These are phyloP conservation scores for Acrobasis suavella DNA, from an alignment of 2,888 invertebrate genomes.

Conservation along the genomic window DNA sequence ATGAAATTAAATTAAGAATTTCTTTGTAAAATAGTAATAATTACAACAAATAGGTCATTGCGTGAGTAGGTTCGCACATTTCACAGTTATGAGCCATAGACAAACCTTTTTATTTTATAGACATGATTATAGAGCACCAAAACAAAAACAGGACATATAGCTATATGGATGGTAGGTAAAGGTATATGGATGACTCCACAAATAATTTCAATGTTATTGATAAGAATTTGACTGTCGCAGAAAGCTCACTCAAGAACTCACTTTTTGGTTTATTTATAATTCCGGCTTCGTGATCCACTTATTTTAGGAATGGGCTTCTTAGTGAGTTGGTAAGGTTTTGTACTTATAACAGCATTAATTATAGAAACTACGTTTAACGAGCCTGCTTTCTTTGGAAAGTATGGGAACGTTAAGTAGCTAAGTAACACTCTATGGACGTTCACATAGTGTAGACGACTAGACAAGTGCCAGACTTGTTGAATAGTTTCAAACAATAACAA, in stretches of 20 bases:
- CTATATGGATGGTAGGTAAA: too few species aligned
- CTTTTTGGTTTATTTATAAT: not conserved
- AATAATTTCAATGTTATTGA: not conserved
- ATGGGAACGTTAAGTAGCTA: slow-evolving; percentile 1
- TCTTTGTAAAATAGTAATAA: too few species aligned
- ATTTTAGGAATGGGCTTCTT: slow-evolving; percentile 13
- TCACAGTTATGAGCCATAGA: too few species aligned
- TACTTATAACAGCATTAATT: slow-evolving; percentile 8
- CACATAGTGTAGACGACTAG: not conserved
- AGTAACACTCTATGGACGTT: not conserved
- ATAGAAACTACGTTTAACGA: slow-evolving; percentile 1
- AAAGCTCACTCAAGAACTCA: slow-evolving; percentile 1
- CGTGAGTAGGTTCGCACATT: too few species aligned
- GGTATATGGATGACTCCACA: too few species aligned
- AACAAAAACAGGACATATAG: too few species aligned
- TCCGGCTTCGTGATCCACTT: slow-evolving; percentile 26
- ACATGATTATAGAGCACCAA: too few species aligned
- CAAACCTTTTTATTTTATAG: too few species aligned
- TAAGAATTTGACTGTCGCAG: not conserved
- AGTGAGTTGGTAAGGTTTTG: not conserved
- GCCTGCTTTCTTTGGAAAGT: not conserved
- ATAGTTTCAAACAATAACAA: not conserved
- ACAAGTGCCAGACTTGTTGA: not conserved
- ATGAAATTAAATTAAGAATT: too few species aligned
- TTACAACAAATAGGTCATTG: too few species aligned